phyloP scores from a whole-genome alignment of 2,113 vertebrate genomes.

The Heterotilapia buettikoferi region DNA sequence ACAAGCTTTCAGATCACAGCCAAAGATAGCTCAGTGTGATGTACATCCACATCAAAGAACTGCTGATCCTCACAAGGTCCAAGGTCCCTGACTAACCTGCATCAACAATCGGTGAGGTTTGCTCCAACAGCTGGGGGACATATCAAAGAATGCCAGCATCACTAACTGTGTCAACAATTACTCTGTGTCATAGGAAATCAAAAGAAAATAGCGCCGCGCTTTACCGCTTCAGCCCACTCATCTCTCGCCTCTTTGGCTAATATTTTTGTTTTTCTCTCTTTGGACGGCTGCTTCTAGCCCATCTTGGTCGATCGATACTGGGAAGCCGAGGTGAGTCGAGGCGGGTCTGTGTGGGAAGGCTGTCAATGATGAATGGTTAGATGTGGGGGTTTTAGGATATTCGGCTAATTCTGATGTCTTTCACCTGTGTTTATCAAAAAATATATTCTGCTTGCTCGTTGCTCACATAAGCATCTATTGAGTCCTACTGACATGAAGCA shows the following conservation, averaged over 20 bases:
- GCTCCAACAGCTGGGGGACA: not conserved
- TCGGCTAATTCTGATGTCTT: conserved; percentile 2
- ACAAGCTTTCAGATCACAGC: conserved; percentile 15
- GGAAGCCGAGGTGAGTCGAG: not conserved
- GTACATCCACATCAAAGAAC: conserved; percentile 26
- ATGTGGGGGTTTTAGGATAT: not conserved
- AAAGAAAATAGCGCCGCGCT: conserved; percentile 14
- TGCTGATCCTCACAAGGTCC: conserved; percentile 10
- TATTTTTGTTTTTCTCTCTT: conserved; percentile 29
- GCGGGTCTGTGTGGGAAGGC: not conserved
- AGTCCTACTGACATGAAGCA: not conserved
- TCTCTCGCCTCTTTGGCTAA: not conserved
- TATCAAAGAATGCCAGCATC: conserved; percentile 12
- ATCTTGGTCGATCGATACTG: conserved; percentile 33
- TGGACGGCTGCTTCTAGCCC: not conserved
- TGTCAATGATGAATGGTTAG: conserved; percentile 3
- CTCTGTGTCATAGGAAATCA: conserved; percentile 17
- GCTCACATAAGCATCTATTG: conserved; percentile 27
- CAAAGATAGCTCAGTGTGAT: conserved; percentile 12
- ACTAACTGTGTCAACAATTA: conserved; percentile 36
- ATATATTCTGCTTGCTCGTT: not conserved
- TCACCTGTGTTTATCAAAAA: not conserved
- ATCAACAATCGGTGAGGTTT: not conserved
- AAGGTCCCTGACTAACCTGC: conserved; percentile 12
- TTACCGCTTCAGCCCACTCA: not conserved